Evolutionary conservation across 2,888 invertebrate species (phyloP).

Genomic region (Neoascia interrupta): DNA sequence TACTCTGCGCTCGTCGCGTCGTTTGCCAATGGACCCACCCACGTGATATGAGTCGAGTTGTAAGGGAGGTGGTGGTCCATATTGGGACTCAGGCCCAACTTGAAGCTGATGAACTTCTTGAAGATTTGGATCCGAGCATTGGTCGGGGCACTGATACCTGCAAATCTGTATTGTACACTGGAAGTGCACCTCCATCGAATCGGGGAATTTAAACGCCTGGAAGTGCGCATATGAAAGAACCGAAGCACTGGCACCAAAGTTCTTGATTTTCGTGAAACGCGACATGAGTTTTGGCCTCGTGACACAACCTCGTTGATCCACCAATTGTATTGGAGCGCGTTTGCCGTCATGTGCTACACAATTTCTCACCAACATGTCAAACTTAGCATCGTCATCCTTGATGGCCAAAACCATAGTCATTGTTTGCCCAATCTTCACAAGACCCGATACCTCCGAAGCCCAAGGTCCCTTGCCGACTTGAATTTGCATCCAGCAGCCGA

Average conservation of each 20-base stretch:
- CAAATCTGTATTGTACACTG: constrained; percentile 97
- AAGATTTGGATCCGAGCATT: constrained; percentile 87
- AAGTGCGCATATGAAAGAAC: constrained; percentile 95
- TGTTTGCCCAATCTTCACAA: constrained; percentile 96
- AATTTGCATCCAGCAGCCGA: constrained; percentile 98
- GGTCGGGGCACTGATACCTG: constrained; percentile 94
- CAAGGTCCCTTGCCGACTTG: constrained; percentile 97
- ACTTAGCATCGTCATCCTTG: constrained; percentile 96
- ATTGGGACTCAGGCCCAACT: constrained; percentile 83
- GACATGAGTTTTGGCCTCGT: constrained; percentile 96
- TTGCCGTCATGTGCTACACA: constrained; percentile 97
- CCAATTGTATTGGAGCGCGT: constrained; percentile 94
- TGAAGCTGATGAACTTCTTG: constrained; percentile 82
- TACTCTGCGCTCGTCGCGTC: constrained; percentile 86
- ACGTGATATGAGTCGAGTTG: constrained; percentile 83
- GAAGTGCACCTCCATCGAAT: constrained; percentile 97
- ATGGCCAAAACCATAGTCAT: constrained; percentile 98
- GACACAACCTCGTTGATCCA: constrained; percentile 95
- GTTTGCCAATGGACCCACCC: constrained; percentile 83
- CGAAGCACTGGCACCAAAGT: constrained; percentile 95
- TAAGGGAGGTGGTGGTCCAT: constrained; percentile 85
- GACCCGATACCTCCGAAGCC: constrained; percentile 96
- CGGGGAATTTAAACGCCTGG: constrained; percentile 97
- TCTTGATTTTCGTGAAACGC: constrained; percentile 95
- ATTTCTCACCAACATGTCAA: constrained; percentile 96